These are phyloP conservation scores for Harmothoe impar DNA, from an alignment of 2,888 invertebrate species.

Conservation along the genomic window DNA sequence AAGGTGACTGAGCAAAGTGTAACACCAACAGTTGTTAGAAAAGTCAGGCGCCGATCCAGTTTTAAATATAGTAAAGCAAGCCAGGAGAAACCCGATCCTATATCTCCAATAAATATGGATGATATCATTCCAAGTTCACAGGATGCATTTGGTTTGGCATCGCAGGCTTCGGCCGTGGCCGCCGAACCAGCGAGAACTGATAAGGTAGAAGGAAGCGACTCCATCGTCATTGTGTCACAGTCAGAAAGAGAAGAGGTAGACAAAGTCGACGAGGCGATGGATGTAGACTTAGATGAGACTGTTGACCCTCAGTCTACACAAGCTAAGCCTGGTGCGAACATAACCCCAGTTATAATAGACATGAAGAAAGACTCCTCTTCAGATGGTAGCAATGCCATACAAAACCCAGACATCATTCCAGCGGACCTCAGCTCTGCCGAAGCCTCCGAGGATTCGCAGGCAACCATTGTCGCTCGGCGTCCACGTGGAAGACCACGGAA, in stretches of 20 bases:
- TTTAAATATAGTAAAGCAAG: constrained; percentile 58
- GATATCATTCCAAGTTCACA: constrained; percentile 62
- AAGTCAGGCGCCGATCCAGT: neutral
- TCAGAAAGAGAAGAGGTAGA: neutral
- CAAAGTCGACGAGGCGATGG: neutral
- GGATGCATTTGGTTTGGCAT: constrained; percentile 17
- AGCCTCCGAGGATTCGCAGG: constrained; percentile 56
- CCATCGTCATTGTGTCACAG: neutral
- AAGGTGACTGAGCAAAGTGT: neutral
- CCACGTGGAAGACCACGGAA: neutral
- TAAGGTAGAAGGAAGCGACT: neutral
- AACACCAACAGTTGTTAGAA: neutral
- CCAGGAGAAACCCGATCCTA: constrained; percentile 5
- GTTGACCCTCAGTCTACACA: neutral
- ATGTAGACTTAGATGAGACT: neutral
- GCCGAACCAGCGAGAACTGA: neutral
- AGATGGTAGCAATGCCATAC: neutral
- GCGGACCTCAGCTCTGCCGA: constrained; percentile 4
- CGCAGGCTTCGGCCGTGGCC: neutral
- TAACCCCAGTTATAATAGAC: constrained; percentile 3
- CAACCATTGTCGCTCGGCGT: constrained; percentile 39
- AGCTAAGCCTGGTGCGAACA: neutral
- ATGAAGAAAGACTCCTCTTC: constrained; percentile 10
- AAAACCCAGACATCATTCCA: constrained; percentile 65
- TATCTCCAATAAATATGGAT: constrained; percentile 57